Conservation (phyloP, 1,140 invertebrate genomes). For the Bombus terrestris region DNA sequence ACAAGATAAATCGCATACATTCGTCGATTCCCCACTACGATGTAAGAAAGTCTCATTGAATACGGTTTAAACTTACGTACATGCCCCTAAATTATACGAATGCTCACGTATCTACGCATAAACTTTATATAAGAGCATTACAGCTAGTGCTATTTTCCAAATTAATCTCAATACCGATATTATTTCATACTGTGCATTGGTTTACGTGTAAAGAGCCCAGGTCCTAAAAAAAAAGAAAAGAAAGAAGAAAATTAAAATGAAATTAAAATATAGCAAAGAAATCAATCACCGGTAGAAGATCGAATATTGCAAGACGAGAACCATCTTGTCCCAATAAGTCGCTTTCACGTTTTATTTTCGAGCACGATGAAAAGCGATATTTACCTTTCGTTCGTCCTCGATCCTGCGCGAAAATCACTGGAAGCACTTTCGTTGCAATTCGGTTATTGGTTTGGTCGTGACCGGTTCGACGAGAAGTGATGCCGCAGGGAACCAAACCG, state of each 20-base stretch:
- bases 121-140: no score
- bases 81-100: no score
- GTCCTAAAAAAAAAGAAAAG: not conserved
- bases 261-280: not conserved
- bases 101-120: no score
- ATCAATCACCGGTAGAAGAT: not conserved
- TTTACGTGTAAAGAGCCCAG: no score
- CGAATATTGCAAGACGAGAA: not conserved
- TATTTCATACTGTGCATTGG: no score
- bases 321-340: not conserved
- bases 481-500: not conserved
- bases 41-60: no score
- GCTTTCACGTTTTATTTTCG: not conserved
- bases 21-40: no score
- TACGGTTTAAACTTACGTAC: no score
- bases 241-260: not conserved
- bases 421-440: not conserved
- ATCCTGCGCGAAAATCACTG: not conserved
- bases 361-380: not conserved
- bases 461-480: not conserved
- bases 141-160: no score
- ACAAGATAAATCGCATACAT: no score
- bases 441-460: slow-evolving; percentile 1
- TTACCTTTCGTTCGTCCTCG: not conserved
- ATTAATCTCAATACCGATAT: no score